Evolutionary conservation across 2,888 invertebrate species (phyloP).

Genomic region (Caenorhabditis auriculariae): DNA sequence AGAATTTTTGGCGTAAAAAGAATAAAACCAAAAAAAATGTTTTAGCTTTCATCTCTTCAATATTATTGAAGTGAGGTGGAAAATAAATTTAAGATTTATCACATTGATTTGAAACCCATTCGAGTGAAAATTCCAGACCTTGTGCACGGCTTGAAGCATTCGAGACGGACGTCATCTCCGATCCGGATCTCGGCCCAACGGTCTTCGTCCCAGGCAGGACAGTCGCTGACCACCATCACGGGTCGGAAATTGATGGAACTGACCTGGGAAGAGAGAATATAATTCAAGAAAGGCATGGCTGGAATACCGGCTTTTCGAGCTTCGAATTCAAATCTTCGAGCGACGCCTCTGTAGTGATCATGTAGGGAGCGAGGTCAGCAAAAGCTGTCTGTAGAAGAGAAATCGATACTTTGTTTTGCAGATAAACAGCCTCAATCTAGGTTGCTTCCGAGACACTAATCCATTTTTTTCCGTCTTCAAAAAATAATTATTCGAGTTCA

Average conservation of each 20-base stretch:
- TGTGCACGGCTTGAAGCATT: conserved; percentile 58
- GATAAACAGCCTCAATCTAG: too few species aligned
- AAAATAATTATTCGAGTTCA: background rate
- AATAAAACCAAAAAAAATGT: background rate
- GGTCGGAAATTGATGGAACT: conserved; percentile 53
- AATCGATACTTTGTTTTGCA: too few species aligned
- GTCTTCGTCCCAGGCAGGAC: conserved; percentile 55
- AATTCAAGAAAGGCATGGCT: background rate
- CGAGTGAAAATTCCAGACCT: conserved; percentile 8
- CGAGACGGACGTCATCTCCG: conserved; percentile 49
- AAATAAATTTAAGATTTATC: background rate
- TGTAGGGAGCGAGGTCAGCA: conserved; percentile 48
- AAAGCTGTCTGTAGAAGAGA: conserved; percentile 50
- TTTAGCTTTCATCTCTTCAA: background rate
- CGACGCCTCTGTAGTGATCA: conserved; percentile 51
- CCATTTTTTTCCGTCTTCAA: background rate
- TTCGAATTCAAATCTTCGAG: conserved; percentile 46
- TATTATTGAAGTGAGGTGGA: background rate
- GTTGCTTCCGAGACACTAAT: too few species aligned
- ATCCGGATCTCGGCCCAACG: conserved; percentile 52
- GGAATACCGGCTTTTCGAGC: conserved; percentile 16
- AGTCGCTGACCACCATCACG: conserved; percentile 49
- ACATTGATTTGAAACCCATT: background rate
- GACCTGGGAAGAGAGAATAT: conserved; percentile 12
- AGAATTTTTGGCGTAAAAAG: background rate